Percentiles rank a stretch among this genome's conserved stretches.
phyloP scores from a whole-genome alignment of 2,797 vertebrate species.

The Onychomys arenicola region DNA sequence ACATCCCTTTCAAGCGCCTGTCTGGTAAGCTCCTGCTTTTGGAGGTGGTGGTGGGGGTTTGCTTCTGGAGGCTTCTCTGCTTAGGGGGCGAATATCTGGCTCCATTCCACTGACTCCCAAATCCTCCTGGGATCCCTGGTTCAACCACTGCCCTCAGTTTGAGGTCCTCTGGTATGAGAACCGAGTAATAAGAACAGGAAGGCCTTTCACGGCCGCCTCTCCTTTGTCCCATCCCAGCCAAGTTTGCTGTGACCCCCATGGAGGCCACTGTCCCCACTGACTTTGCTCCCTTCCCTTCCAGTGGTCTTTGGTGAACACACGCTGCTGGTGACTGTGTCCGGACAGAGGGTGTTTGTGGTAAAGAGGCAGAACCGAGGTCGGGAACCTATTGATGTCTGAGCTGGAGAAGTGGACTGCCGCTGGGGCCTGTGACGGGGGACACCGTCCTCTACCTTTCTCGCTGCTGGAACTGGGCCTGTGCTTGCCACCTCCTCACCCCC shows the following conservation, averaged over 20 bases:
- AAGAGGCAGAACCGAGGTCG: constrained; percentile 94
- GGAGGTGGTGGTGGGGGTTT: neutral
- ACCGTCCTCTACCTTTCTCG: neutral
- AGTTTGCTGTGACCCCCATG: neutral
- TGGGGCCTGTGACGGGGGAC: neutral
- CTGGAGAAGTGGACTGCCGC: neutral
- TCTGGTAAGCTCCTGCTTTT: constrained; percentile 87
- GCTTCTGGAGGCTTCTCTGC: constrained; percentile 1
- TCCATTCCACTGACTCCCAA: neutral
- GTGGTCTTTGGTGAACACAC: constrained; percentile 95
- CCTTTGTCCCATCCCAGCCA: constrained; percentile 10
- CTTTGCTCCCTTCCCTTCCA: constrained; percentile 79
- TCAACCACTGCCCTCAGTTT: constrained; percentile 29
- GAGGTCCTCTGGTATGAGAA: neutral
- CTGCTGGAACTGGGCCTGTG: constrained; percentile 19
- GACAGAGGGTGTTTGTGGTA: constrained; percentile 96
- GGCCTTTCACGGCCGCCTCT: neutral
- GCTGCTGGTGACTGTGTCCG: constrained; percentile 92
- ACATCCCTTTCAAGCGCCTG: constrained; percentile 93
- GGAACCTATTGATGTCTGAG: constrained; percentile 91
- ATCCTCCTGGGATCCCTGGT: neutral
- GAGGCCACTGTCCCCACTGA: constrained; percentile 13
- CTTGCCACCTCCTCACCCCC: neutral
- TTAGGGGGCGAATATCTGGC: neutral
- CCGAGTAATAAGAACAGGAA: neutral